These are phyloP conservation scores for Phrynosoma blainvillii DNA, from an alignment of 2,113 vertebrate species.

Conservation along the genomic window DNA sequence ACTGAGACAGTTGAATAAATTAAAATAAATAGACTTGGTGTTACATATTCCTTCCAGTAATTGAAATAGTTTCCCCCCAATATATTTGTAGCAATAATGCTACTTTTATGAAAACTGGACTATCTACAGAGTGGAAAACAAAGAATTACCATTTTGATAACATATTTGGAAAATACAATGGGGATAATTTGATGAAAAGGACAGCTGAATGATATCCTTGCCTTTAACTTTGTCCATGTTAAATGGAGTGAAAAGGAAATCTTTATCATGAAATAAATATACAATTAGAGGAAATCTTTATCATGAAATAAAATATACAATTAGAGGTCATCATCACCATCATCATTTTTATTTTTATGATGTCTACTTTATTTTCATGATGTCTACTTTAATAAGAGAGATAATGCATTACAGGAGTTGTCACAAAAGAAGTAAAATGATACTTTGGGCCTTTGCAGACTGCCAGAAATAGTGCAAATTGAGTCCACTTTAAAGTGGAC, in stretches of 20 bases:
- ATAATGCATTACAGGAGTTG: not conserved
- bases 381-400: constrained; percentile 20
- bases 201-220: constrained; percentile 75
- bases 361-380: constrained; percentile 44
- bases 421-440: no score
- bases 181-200: constrained; percentile 77
- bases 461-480: no score
- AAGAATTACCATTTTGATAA: constrained; percentile 87
- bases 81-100: constrained; percentile 81
- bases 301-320: constrained; percentile 52
- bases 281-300: constrained; percentile 56
- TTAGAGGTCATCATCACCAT: constrained; percentile 44
- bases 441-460: no score
- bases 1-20: constrained; percentile 85
- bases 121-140: constrained; percentile 74
- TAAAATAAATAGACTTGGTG: constrained; percentile 87
- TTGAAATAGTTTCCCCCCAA: constrained; percentile 80
- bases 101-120: constrained; percentile 76
- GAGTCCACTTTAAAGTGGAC: no score
- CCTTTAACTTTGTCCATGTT: constrained; percentile 60
- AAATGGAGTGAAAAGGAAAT: constrained; percentile 53
- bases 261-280: constrained; percentile 36
- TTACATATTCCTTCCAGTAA: constrained; percentile 80
- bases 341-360: constrained; percentile 37
- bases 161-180: constrained; percentile 79